A percentile compares a stretch with the other conserved stretches of the same genome.
Evolutionary conservation across 2,797 vertebrate species (phyloP).

Genomic region (Vultur gryphus): DNA sequence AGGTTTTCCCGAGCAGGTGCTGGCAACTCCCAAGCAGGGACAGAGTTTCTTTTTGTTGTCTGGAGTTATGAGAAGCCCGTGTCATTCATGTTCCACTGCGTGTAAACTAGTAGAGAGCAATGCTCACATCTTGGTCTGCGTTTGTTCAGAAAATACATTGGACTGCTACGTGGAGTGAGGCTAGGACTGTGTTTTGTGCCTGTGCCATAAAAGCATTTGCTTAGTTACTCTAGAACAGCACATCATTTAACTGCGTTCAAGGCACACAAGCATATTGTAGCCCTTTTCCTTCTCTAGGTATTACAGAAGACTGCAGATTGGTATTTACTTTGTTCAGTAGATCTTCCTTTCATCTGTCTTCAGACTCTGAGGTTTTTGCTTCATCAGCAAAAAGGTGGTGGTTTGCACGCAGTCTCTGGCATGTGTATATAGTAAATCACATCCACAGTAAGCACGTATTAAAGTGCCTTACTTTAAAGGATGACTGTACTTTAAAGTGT

Average conservation of each 20-base stretch:
- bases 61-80: background rate
- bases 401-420: background rate
- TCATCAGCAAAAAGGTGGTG: background rate
- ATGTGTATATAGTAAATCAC: background rate
- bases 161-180: background rate
- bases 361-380: background rate
- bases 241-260: background rate
- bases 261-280: background rate
- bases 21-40: background rate
- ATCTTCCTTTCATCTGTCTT: background rate
- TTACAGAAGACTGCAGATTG: background rate
- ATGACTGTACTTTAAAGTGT: background rate
- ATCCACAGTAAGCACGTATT: background rate
- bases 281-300: background rate
- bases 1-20: background rate
- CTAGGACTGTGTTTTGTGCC: background rate
- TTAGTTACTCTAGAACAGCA: background rate
- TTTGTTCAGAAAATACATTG: background rate
- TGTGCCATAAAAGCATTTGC: background rate
- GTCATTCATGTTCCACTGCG: fast-evolving
- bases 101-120: background rate
- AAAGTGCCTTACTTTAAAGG: background rate
- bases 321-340: background rate
- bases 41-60: background rate
- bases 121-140: fast-evolving